Evolutionary conservation across 2,113 vertebrate species (phyloP).

Genomic region (Chloroceryle aenea): DNA sequence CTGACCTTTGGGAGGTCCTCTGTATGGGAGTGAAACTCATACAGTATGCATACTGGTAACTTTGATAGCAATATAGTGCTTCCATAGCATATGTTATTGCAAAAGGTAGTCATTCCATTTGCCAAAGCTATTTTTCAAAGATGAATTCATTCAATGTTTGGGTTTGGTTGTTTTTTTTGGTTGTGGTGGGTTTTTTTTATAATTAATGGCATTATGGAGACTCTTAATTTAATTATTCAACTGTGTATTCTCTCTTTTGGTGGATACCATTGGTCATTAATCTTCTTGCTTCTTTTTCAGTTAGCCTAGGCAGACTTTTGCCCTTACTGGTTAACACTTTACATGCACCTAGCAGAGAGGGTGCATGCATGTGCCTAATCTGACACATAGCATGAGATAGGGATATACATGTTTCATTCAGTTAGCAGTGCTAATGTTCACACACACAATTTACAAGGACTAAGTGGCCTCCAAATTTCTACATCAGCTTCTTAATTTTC

Average conservation of each 20-base stretch:
- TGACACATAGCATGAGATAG: neutral
- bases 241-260: slow-evolving; percentile 23
- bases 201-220: slow-evolving; percentile 1
- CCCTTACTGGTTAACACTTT: neutral
- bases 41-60: neutral
- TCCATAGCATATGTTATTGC: neutral
- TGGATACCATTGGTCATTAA: slow-evolving; percentile 28
- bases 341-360: neutral
- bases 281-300: neutral
- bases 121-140: slow-evolving; percentile 16
- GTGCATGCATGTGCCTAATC: neutral
- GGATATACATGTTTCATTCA: neutral
- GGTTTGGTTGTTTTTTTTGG: too few relatives aligned
- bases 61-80: neutral
- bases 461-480: neutral
- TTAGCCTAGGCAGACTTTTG: neutral
- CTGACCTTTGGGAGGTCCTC: neutral
- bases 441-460: neutral
- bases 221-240: slow-evolving; percentile 37
- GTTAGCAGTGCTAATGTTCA: neutral
- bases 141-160: neutral
- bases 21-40: neutral
- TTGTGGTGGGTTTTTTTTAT: neutral
- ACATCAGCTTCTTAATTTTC: neutral
- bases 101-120: neutral